phyloP scores from a whole-genome alignment of 2,888 invertebrate genomes.

The Druceiella hillmani region DNA sequence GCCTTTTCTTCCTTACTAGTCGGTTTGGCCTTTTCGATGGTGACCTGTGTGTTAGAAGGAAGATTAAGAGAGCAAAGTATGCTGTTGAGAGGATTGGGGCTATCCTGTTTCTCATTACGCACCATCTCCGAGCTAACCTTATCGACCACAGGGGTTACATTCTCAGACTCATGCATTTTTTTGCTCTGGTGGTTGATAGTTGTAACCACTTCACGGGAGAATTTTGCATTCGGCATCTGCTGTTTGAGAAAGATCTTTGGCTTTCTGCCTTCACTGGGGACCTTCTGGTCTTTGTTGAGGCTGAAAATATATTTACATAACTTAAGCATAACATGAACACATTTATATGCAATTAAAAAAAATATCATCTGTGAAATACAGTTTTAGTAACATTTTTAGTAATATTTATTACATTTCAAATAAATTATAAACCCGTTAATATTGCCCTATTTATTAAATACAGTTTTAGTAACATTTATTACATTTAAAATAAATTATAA shows the following conservation, averaged over 20 bases:
- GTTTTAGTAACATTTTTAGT: too few species aligned
- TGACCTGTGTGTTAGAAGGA: constrained; percentile 31
- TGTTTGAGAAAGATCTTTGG: neutral
- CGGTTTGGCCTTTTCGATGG: constrained; percentile 30
- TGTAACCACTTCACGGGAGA: constrained; percentile 28
- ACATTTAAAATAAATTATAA: too few species aligned
- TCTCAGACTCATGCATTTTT: constrained; percentile 18
- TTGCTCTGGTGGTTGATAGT: constrained; percentile 25
- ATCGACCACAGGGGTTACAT: constrained; percentile 20
- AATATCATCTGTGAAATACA: too few species aligned
- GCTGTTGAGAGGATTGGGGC: too few species aligned
- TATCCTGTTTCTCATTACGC: too few species aligned
- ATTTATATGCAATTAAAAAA: neutral
- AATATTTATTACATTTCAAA: too few species aligned
- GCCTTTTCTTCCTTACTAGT: constrained; percentile 19
- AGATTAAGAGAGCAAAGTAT: constrained; percentile 32
- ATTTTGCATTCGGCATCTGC: constrained; percentile 30
- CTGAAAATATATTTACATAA: neutral
- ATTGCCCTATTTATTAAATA: too few species aligned
- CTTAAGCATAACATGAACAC: neutral
- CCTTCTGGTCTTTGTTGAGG: neutral
- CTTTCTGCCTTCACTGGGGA: neutral
- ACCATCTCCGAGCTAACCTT: neutral
- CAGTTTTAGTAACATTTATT: too few species aligned
- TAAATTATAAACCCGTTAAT: too few species aligned